Evolutionary conservation across 2,113 vertebrate genomes (phyloP).

Genomic region (Ageneiosus marmoratus): DNA sequence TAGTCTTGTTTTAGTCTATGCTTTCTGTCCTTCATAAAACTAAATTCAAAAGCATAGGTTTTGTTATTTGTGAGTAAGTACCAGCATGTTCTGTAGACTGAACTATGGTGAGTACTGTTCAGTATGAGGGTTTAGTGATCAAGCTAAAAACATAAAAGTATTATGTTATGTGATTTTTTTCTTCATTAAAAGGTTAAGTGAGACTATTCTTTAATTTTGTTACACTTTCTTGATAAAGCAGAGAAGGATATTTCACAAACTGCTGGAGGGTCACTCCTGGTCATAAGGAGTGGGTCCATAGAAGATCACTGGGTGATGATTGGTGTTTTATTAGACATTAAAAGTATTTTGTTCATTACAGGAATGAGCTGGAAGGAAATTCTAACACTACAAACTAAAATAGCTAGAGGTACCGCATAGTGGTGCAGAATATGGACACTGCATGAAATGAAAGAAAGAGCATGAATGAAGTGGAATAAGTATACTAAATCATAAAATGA

Average conservation of each 20-base stretch:
- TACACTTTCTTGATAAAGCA: background rate
- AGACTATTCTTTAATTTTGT: background rate
- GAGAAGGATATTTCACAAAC: background rate
- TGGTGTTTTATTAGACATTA: background rate
- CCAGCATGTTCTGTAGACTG: background rate
- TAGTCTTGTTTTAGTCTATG: constrained; percentile 36
- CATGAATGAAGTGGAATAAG: too few relatives aligned
- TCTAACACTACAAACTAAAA: too few relatives aligned
- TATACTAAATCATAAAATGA: too few relatives aligned
- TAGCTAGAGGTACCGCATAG: too few relatives aligned
- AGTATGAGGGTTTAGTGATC: constrained; percentile 12
- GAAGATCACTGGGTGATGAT: background rate
- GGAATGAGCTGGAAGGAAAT: too few relatives aligned
- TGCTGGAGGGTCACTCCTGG: background rate
- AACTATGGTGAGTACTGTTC: background rate
- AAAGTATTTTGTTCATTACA: background rate
- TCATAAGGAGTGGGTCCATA: background rate
- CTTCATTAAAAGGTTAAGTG: constrained; percentile 5
- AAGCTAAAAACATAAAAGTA: background rate
- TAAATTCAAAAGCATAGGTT: background rate
- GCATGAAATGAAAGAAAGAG: too few relatives aligned
- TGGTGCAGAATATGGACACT: too few relatives aligned
- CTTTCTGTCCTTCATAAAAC: constrained; percentile 15
- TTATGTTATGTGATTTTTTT: background rate
- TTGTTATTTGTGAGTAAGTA: constrained; percentile 1